Evolutionary conservation across 2,888 invertebrate species (phyloP), one percentile per base, ranked within the genome.

Genomic region (Apantesis nais): DNA sequence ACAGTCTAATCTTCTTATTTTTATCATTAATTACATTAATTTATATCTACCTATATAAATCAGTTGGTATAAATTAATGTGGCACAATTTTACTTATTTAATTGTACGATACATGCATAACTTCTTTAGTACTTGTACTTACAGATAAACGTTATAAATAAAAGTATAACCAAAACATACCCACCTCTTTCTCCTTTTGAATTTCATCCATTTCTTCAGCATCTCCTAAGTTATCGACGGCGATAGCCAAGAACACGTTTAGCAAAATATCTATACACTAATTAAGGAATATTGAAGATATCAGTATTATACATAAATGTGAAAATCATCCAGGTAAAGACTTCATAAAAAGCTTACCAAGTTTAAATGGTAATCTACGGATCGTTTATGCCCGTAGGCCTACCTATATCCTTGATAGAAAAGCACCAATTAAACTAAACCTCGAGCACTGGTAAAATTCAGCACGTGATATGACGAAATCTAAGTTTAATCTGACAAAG

Each of bases 231-330:
- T 99, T 99, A 94, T 99, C 99, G 67, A 99, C 99, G 88, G 99
- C 99, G 95, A 99, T 99, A 95, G 99, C 99, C 99, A 99, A 99
- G 98, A 99, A 99, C 89, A 99, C 99, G 93, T 99, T 99, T 86
- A 99, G 95, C 83, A 99, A 96, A 88, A 99, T 99, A 95, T 99
- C 98, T 98, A 89, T 68, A 62, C 68, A 29, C 78, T 65, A 25
- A 55, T 71, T 85, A 79, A 88, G 78, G 77, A 83, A 79, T 78
- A 66, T 62, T 48, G 60, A 0, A n/a, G 37, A n/a, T 52, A 9
- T 11, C 48, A 48, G 4, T 9, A 22, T 5, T 44, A 1, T 44
- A 44, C 16, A 44, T 44, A 16, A 7, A 44, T 16, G 19, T 44
- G 16, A 39, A 8, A 39, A 39, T 39, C n/a, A 29, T 4, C 34